Percentiles rank a stretch among this genome's conserved stretches.
phyloP scores from a whole-genome alignment of 2,888 invertebrate species.

The Netelia inedita region DNA sequence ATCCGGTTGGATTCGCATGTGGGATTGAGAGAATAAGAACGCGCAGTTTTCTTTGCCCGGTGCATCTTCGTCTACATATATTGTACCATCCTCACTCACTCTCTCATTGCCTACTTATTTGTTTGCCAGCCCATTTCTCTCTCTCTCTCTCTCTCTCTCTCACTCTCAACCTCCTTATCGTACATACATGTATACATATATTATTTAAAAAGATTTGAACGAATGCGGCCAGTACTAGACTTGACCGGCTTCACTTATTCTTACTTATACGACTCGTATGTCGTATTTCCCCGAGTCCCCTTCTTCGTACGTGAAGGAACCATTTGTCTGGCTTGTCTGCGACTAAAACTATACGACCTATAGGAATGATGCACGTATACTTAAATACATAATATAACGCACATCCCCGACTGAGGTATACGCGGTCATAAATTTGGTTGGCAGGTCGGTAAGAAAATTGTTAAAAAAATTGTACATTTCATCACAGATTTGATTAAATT shows the following conservation, averaged over 20 bases:
- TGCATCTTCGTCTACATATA: slow-evolving; percentile 30
- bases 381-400: background rate
- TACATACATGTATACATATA: slow-evolving; percentile 40
- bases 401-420: background rate
- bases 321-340: slow-evolving; percentile 80
- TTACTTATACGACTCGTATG: slow-evolving; percentile 77
- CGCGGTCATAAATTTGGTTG: background rate
- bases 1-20: slow-evolving; percentile 65
- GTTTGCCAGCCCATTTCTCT: slow-evolving; percentile 16
- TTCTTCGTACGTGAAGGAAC: slow-evolving; percentile 63
- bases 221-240: slow-evolving; percentile 74
- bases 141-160: slow-evolving; percentile 30
- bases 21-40: slow-evolving; percentile 59
- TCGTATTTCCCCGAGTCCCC: slow-evolving; percentile 73
- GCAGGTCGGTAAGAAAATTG: slow-evolving; percentile 27
- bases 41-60: slow-evolving; percentile 63
- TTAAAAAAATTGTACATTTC: slow-evolving; percentile 13
- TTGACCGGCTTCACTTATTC: slow-evolving; percentile 79
- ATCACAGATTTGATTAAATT: background rate
- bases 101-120: slow-evolving; percentile 27
- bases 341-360: slow-evolving; percentile 56
- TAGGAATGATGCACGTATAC: slow-evolving; percentile 43
- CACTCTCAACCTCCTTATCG: slow-evolving; percentile 17
- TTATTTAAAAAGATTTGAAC: slow-evolving; percentile 75
- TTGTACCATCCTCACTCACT: slow-evolving; percentile 3